A percentile compares a stretch with the other conserved stretches of the same genome.
phyloP scores from a whole-genome alignment of 2,888 invertebrate genomes.

The Agelastica alni region DNA sequence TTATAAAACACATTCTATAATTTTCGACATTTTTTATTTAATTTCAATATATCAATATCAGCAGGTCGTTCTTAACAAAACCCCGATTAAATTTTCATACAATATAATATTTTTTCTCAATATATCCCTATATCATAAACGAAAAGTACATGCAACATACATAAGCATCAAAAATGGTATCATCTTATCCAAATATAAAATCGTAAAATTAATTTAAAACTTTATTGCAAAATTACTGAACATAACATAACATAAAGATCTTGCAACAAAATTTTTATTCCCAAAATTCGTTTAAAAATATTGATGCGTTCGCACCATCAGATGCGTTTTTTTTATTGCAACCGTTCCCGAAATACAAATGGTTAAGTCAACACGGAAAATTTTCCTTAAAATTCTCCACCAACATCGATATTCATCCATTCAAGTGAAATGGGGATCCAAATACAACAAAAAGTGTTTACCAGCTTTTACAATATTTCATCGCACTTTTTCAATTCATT shows the following conservation, averaged over 20 bases:
- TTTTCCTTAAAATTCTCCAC: no score
- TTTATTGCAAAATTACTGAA: no score
- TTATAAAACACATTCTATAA: no score
- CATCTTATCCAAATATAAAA: background rate
- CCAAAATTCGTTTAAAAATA: slow-evolving; percentile 12
- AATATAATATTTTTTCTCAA: slow-evolving; percentile 16
- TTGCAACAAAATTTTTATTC: no score
- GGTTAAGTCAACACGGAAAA: no score
- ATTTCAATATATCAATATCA: no score
- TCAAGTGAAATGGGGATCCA: no score
- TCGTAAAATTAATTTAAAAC: background rate
- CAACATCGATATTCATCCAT: no score
- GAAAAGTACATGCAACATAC: slow-evolving; percentile 20
- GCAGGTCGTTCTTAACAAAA: slow-evolving; percentile 11
- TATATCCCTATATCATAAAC: slow-evolving; percentile 16
- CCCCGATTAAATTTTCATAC: slow-evolving; percentile 3
- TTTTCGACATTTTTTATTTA: no score
- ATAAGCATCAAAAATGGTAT: slow-evolving; percentile 6
- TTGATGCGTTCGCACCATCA: slow-evolving; percentile 8
- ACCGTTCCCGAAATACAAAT: slow-evolving; percentile 4
- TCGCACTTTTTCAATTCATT: no score
- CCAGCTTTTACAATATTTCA: no score
- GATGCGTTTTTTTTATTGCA: slow-evolving; percentile 16
- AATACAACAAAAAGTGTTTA: background rate
- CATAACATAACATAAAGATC: no score